phyloP scores from a whole-genome alignment of 1,140 invertebrate species.

The Aricia agestis region DNA sequence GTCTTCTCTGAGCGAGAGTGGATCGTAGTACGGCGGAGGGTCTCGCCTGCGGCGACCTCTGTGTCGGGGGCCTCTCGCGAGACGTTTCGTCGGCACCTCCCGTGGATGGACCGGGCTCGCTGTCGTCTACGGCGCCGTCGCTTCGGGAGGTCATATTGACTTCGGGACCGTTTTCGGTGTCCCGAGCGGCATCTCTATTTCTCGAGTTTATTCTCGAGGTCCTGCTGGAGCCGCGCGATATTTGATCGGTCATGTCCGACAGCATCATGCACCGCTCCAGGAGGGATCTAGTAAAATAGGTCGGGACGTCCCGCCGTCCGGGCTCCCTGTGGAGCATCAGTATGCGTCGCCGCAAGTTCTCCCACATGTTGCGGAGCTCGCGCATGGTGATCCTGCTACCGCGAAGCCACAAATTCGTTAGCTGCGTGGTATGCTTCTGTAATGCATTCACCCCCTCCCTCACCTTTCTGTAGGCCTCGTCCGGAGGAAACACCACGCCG shows the following conservation, averaged over 20 bases:
- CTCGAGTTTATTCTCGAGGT: constrained; percentile 29
- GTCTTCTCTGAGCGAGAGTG: constrained; percentile 45
- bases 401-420: constrained; percentile 62
- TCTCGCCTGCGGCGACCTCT: constrained; percentile 26
- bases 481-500: constrained; percentile 39
- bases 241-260: constrained; percentile 50
- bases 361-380: constrained; percentile 80
- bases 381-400: constrained; percentile 72
- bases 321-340: constrained; percentile 72
- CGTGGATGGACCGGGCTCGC: constrained; percentile 28
- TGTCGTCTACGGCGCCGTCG: constrained; percentile 21
- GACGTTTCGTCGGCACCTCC: constrained; percentile 33
- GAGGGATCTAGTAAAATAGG: constrained; percentile 59
- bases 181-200: constrained; percentile 20
- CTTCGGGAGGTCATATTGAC: constrained; percentile 24
- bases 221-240: constrained; percentile 35
- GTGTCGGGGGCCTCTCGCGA: constrained; percentile 25
- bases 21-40: constrained; percentile 36
- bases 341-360: constrained; percentile 79
- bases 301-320: constrained; percentile 52
- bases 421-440: constrained; percentile 55
- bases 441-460: constrained; percentile 55
- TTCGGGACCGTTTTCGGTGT: constrained; percentile 26
- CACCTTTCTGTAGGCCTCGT: constrained; percentile 64
- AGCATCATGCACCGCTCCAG: constrained; percentile 65